Evolutionary conservation across 2,888 invertebrate genomes (phyloP), one percentile per base, ranked within the genome.

Genomic region (Cistogaster globosa): DNA sequence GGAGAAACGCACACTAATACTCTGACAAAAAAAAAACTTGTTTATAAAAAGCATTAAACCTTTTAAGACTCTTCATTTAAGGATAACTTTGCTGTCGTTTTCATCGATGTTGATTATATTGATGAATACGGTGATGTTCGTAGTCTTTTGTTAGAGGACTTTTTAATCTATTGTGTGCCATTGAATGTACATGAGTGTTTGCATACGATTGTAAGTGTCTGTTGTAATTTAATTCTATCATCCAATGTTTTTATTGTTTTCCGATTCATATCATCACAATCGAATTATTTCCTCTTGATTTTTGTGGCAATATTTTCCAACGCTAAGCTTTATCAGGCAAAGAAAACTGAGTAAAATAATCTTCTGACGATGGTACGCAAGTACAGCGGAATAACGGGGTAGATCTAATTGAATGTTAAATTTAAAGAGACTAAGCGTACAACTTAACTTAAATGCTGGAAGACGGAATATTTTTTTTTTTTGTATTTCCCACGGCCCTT

Each of bases 201-300:
- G 20, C 45, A 16, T 42, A n/a, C 51, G 32, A 20, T 2, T 55
- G 20, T 36, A 14, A 20, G 26, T n/a, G 26, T 20, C 11, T 36
- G n/a, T 60, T 63, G 26, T 45, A 7, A 22, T 36, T 71, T 57
- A 16, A 58, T 58, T 16, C 57, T 62, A n/a, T 57, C 74, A 84
- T 78, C 60, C 78, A 69, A 85, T 85, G 82, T 78, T 85, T 82
- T 79, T 85, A 82, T 85, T 85, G 78, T 71, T 78, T 85, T 82
- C 85, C 85, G 82, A 79, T 85, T 85, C 82, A 71, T 78, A 75
- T 79, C 82, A 85, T 85, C 85, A 82, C 82, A 79, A 85, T 82
- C 79, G 82, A 82, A 82, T 82, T 85, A 85, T 85, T 85, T 85
- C 85, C 85, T 82, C 62, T 85, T 79, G 82, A 85, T 75, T 85